Base-by-base conservation (phyloP, 2,888 invertebrate species). In the Agrotis segetum region DNA sequence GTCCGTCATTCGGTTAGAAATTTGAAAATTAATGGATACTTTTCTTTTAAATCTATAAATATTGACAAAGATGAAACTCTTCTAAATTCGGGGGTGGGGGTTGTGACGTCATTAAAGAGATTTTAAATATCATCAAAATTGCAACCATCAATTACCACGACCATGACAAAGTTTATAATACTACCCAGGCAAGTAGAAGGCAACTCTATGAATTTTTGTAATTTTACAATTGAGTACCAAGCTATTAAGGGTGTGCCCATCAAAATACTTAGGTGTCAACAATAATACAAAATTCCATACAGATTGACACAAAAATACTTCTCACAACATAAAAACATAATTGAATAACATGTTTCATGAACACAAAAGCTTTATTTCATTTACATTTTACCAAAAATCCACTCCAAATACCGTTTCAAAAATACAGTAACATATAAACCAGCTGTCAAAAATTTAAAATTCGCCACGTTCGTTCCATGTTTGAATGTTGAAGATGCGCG, bases 381-480 rank as follows among this genome's bases (percentile, higher is more conserved):
- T 40, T 21, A 68, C 16, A 67, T 21, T 49, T n/a, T 40, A 1
- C 46, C 16, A 17, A 73, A 58, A 47, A 16, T 7, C 7, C 11
- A 77, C 78, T 40, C n/a, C 16, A 50, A 56, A 61, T 50, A 64
- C 64, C 65, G 65, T 73, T 73, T 19, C n/a, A 53, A 55, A 44
- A 44, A 46, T 60, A 74, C 24, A 46, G 21, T 47, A 60, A 76
- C 40, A 40, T 9, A 14, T 16, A 5, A 52, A 56, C 19, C 61
- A 69, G 59, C 64, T 62, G 67, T 78, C 62, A 44, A 68, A 40
- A 82, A 79, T 82, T 79, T 76, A 11, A 71, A 82, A 84, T 78
- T 81, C 71, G 72, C 68, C 70, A 68, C 74, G 84, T 72, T 76
- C 74, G 64, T 56, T 74, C 66, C 53, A 66, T 71, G 62, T 71